Percentiles rank a stretch among this genome's conserved stretches.
These are phyloP conservation scores for Eleutherodactylus coqui DNA, from an alignment of 2,797 vertebrate genomes.

Conservation along the genomic window DNA sequence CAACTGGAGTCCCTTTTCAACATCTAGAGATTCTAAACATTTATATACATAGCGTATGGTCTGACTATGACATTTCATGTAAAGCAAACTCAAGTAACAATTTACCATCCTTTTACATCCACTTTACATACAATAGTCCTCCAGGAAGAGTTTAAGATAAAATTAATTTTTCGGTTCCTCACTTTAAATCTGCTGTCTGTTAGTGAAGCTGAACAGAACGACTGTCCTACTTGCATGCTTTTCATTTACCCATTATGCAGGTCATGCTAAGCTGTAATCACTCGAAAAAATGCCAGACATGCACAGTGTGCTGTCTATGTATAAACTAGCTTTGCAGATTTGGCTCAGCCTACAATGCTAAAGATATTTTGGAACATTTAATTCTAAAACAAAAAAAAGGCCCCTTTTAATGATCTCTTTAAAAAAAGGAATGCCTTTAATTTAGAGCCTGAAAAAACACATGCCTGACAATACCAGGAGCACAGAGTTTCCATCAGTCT, in stretches of 20 bases:
- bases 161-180: neutral
- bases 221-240: conserved; percentile 69
- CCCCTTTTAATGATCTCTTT: conserved; percentile 41
- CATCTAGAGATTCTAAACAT: too few relatives aligned
- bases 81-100: conserved; percentile 10
- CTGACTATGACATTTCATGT: neutral
- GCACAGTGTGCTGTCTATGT: conserved; percentile 69
- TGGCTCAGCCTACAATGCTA: conserved; percentile 67
- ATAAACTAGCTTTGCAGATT: conserved; percentile 73
- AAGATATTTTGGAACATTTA: conserved; percentile 61
- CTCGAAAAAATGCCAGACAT: conserved; percentile 72
- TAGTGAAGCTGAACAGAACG: conserved; percentile 67
- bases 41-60: conserved; percentile 11
- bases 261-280: conserved; percentile 71
- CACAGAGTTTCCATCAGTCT: conserved; percentile 47
- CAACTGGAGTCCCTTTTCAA: neutral
- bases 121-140: conserved; percentile 3
- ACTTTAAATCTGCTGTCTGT: conserved; percentile 65
- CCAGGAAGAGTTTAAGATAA: conserved; percentile 54
- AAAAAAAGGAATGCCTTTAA: conserved; percentile 59
- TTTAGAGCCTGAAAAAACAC: conserved; percentile 58
- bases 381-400: conserved; percentile 30
- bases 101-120: conserved; percentile 17
- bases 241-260: conserved; percentile 71
- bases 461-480: conserved; percentile 55